Evolutionary conservation across 2,888 invertebrate genomes (phyloP).

Genomic region (Cantharis rustica): DNA sequence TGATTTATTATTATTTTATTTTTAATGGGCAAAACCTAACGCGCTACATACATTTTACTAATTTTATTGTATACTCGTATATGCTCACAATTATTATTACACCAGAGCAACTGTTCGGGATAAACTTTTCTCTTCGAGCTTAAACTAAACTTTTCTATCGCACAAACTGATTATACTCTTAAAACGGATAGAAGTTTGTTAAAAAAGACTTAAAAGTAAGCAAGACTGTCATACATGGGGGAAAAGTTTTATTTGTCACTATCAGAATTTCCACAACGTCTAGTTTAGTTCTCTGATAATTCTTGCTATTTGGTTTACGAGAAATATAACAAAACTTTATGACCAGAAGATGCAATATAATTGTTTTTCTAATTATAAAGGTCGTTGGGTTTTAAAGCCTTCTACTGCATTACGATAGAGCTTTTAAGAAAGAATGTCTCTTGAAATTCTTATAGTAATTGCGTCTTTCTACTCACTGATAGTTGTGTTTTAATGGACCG

Average conservation of each 20-base stretch:
- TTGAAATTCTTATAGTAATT: constrained; percentile 28
- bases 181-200: background rate
- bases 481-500: constrained; percentile 28
- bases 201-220: background rate
- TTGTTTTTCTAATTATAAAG: constrained; percentile 19
- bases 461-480: constrained; percentile 23
- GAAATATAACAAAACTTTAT: background rate
- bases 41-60: background rate
- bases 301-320: background rate
- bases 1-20: constrained; percentile 15
- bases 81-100: too few species aligned
- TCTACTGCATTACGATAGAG: constrained; percentile 4
- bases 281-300: background rate
- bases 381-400: constrained; percentile 8
- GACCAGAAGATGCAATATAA: constrained; percentile 3
- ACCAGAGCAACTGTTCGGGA: background rate
- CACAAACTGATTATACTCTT: background rate
- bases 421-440: constrained; percentile 28
- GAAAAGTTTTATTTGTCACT: background rate
- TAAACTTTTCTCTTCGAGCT: background rate
- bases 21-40: background rate
- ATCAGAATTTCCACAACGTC: background rate
- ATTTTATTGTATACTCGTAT: background rate
- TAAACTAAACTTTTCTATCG: background rate
- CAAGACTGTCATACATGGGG: background rate